Evolutionary conservation across 1,140 invertebrate species (phyloP).

Genomic region (Formica selysi): DNA sequence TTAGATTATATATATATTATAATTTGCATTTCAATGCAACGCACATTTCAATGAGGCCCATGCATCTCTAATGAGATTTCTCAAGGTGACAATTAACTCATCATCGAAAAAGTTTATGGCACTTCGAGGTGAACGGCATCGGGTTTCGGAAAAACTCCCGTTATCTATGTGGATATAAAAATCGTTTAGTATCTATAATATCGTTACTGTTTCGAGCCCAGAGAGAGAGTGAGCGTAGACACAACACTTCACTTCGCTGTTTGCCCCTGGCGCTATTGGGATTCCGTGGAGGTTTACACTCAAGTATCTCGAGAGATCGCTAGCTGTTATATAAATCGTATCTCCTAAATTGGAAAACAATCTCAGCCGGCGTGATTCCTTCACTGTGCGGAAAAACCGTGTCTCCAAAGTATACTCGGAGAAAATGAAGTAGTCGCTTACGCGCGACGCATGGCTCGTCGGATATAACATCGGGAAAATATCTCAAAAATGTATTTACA

Average conservation of each 20-base stretch:
- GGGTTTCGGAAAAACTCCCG: background rate
- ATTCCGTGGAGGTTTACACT: slow-evolving; percentile 65
- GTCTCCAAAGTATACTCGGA: slow-evolving; percentile 28
- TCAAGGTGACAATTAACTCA: background rate
- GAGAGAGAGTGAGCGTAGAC: slow-evolving; percentile 24
- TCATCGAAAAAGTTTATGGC: slow-evolving; percentile 18
- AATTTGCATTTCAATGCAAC: background rate
- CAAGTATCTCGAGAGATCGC: slow-evolving; percentile 30
- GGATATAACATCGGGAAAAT: slow-evolving; percentile 51
- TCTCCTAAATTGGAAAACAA: slow-evolving; percentile 71
- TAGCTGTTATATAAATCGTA: slow-evolving; percentile 67
- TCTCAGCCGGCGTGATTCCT: slow-evolving; percentile 60
- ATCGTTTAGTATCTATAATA: slow-evolving; percentile 60
- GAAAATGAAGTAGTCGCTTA: slow-evolving; percentile 54
- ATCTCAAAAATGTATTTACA: slow-evolving; percentile 37
- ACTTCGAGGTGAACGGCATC: too few species aligned
- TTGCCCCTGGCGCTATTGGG: slow-evolving; percentile 44
- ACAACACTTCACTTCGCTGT: slow-evolving; percentile 40
- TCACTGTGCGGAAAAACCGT: slow-evolving; percentile 10
- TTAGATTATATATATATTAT: background rate
- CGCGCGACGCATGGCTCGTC: background rate
- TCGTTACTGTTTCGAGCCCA: slow-evolving; percentile 33
- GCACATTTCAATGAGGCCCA: background rate
- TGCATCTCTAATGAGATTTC: background rate
- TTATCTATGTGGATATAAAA: slow-evolving; percentile 27